Evolutionary conservation across 2,888 invertebrate species (phyloP).

Genomic region (Hyposoter dolosus): DNA sequence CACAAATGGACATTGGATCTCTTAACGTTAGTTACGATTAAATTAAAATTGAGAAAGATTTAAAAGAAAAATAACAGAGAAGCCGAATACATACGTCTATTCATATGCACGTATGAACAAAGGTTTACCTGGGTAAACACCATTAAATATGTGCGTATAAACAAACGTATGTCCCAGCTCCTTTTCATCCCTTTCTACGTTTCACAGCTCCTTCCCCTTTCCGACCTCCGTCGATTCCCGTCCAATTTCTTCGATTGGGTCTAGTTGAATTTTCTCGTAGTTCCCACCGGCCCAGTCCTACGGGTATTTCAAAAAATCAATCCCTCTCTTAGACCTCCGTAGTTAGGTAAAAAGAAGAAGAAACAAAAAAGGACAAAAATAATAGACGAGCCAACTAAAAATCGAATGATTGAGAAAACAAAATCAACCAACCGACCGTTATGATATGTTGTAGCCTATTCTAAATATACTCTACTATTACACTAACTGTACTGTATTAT

Average conservation of each 20-base stretch:
- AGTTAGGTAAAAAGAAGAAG: slow-evolving; percentile 73
- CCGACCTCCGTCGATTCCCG: slow-evolving; percentile 68
- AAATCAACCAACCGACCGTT: slow-evolving; percentile 72
- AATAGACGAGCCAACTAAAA: slow-evolving; percentile 2
- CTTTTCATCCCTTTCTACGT: slow-evolving; percentile 68
- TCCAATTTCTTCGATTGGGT: slow-evolving; percentile 77
- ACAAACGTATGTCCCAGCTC: slow-evolving; percentile 77
- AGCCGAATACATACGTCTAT: slow-evolving; percentile 74
- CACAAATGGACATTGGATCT: slow-evolving; percentile 77
- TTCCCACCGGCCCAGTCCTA: slow-evolving; percentile 71
- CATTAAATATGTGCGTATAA: not conserved
- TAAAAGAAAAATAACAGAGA: slow-evolving; percentile 69
- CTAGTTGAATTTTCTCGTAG: slow-evolving; percentile 74
- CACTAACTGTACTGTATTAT: slow-evolving; percentile 81
- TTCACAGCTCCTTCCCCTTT: slow-evolving; percentile 55
- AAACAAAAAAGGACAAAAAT: slow-evolving; percentile 20
- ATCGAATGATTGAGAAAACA: slow-evolving; percentile 30
- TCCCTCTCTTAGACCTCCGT: slow-evolving; percentile 74
- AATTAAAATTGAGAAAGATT: slow-evolving; percentile 70
- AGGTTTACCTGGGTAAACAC: slow-evolving; percentile 68
- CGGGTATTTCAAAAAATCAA: slow-evolving; percentile 64
- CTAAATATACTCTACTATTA: slow-evolving; percentile 80
- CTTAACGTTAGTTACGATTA: slow-evolving; percentile 80
- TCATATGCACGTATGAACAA: not conserved
- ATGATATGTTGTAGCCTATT: slow-evolving; percentile 81